phyloP scores from a whole-genome alignment of 2,797 vertebrate genomes.

The Phylloscopus collybita region DNA sequence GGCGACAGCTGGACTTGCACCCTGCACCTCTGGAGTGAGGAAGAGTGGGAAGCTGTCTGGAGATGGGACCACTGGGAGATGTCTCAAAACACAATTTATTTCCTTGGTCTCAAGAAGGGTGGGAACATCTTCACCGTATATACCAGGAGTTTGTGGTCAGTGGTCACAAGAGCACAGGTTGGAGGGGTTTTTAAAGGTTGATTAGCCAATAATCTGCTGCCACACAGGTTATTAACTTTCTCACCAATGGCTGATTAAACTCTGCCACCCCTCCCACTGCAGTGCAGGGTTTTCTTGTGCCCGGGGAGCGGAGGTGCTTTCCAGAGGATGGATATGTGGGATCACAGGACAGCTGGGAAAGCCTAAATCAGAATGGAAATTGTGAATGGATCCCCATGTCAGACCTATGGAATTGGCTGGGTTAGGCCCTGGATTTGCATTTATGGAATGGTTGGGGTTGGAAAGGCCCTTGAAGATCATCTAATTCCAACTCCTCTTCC shows the following conservation, averaged over 20 bases:
- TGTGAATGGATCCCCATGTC: not conserved
- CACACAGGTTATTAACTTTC: no score
- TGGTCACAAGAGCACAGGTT: no score
- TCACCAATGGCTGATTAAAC: no score
- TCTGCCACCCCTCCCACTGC: no score
- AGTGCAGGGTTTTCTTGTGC: not conserved
- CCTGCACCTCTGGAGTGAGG: not conserved
- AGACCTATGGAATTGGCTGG: fast-evolving
- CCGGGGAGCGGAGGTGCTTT: not conserved
- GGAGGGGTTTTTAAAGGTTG: no score
- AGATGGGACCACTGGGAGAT: not conserved
- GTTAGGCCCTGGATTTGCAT: not conserved
- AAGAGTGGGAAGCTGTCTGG: not conserved
- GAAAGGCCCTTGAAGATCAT: not conserved
- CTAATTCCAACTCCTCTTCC: not conserved
- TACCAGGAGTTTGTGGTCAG: no score
- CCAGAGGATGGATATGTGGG: not conserved
- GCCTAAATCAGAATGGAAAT: not conserved
- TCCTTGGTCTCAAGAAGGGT: not conserved
- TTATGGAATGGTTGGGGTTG: not conserved
- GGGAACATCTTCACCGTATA: not conserved
- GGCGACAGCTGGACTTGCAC: not conserved
- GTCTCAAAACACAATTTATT: not conserved
- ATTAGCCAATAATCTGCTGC: no score
- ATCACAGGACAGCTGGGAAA: not conserved